Base-by-base conservation (phyloP, 2,888 invertebrate species). In the Chaetogeoica ovagalla region DNA sequence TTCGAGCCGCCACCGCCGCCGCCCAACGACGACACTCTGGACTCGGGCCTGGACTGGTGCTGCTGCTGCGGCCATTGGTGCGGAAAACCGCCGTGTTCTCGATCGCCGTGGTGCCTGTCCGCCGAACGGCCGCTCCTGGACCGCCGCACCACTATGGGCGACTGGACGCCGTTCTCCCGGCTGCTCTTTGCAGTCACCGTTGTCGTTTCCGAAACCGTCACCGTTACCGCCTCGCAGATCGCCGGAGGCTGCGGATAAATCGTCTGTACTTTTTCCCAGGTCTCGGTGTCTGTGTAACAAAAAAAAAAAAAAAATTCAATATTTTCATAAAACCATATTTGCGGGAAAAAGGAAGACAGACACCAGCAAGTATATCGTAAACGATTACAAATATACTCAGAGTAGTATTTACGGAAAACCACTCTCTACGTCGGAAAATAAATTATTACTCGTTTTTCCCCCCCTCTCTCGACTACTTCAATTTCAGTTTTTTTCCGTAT, bases 221-320 rank as follows among this genome's bases (percentile, higher is more conserved):
- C 87, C 21, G 91, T 91, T 76, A 91, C 89, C 84, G 90, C 89
- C 86, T 92, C 92, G 43, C 92, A 90, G 83, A 92, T 89, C 1
- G 92, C 90, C 52, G 91, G 90, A 0, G 93, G 93, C 84, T 90
- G 89, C 66, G 89, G 85, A 21, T 90, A 90, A 8, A 87, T 86
- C 68, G 91, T 89, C 13, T 87, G 86, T 70, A 94, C 88, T 83
- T 91, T 90, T 85, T 94, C 93, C 93, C 94, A 94, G 9, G 89
- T 89, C 86, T 93, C 93, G 5, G 91, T 90, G 13, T 89, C 93
- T 92, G 86, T 21, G 43, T 13, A 59, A 85, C 86, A 81, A 82
- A 82, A 79, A 77, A 81, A 39, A 48, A 39, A 21, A 30, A 30
- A 30, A 30, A 30, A 30, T 2, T 30, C 30, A 30, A 30, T 30